Base-by-base conservation (phyloP, 2,797 vertebrate genomes). In the Tenualosa ilisha region DNA sequence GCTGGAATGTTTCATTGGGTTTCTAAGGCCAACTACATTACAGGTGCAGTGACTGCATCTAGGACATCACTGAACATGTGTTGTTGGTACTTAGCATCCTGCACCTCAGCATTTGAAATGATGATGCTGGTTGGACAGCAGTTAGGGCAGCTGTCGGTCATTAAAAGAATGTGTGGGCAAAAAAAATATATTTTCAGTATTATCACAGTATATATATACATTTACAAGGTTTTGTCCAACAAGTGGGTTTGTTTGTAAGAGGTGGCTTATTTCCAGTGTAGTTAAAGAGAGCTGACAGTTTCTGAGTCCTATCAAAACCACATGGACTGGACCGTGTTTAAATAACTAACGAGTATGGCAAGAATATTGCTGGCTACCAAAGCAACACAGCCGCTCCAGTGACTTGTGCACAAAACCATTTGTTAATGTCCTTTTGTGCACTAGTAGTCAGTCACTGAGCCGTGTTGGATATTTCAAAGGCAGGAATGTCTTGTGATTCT, bases 321-420 rank as follows among this genome's bases (percentile, higher is more conserved):
- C 81, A 87, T 86, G 90, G 88, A 92, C 85, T 86, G 85, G 85
- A 63, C 91, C 89, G 87, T 86, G 91, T 91, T 94, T 87, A 88
- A 89, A 92, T 91, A 89, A 90, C 84, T 91, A 84, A 86, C 50
- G 84, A 87, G 87, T 86, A 92, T 83, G 89, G 88, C 63, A 90
- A 92, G 94, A 93, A 95, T 94, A 93, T 87, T 84, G 85, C 87
- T 85, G 65, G 49, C 72, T 46, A 86, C 85, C 84, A 89, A 90
- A 86, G 88, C 87, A 89, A 89, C 87, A 85, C 85, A 88, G 15
- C 85, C 84, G 40, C 91, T 89, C 88, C 86, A 87, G 88, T 46
- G 86, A 92, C 86, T 87, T 85, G 90, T 86, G 88, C 86, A 84
- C 91, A 86, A 90, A 92, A 94, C 92, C 90, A 88, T 87, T 89